Conservation (phyloP, 2,797 vertebrate species). For the Pelochelys cantorii region DNA sequence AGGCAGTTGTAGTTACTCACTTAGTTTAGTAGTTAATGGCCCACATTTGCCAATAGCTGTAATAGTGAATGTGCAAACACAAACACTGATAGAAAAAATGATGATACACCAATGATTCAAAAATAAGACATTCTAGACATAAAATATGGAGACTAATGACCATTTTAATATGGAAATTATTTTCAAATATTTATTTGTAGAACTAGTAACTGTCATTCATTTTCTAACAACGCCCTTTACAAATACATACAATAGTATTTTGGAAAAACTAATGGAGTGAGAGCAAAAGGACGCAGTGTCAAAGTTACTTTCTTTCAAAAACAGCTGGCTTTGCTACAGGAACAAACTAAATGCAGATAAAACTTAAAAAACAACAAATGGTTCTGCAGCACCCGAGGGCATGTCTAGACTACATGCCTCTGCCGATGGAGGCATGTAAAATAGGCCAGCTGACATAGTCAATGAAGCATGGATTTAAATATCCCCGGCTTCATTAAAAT, state of each 20-base stretch:
- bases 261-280: conserved; percentile 59
- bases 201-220: conserved; percentile 49
- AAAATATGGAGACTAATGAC: conserved; percentile 46
- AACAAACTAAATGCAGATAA: conserved; percentile 26
- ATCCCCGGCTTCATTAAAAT: no score
- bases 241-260: conserved; percentile 30
- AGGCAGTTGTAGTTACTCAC: conserved; percentile 31
- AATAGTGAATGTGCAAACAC: conserved; percentile 1
- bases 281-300: conserved; percentile 27
- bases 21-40: conserved; percentile 7
- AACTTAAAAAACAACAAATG: no score
- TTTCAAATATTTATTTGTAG: conserved; percentile 68
- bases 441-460: no score
- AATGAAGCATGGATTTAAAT: no score
- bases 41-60: neutral
- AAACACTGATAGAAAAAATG: neutral
- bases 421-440: no score
- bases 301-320: conserved; percentile 44
- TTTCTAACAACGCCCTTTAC: conserved; percentile 73
- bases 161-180: conserved; percentile 60
- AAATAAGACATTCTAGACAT: conserved; percentile 4
- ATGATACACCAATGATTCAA: neutral
- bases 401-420: no score
- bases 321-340: conserved; percentile 17
- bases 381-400: no score